Evolutionary conservation across 2,797 vertebrate species (phyloP), one percentile per base, ranked within the genome.

Genomic region (Enoplosus armatus): DNA sequence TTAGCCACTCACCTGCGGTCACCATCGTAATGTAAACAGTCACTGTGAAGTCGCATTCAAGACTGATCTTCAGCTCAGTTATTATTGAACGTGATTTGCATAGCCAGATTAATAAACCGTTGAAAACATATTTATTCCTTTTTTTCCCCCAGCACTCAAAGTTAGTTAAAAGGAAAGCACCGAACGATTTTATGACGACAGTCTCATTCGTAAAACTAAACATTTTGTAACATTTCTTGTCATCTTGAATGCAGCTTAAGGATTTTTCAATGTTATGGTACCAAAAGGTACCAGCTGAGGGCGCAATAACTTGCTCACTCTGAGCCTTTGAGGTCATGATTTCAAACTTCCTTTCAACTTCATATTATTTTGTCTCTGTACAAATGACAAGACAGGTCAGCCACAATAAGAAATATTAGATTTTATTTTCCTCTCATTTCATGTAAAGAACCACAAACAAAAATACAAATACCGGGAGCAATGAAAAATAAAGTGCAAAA

Each of bases 401-500:
- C 8, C 68, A 72, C 8, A 51, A 33, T 66, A 80, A 84, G 15
- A 90, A 92, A 92, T 70, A 53, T 77, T 47, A 26, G 0, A 41
- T 75, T 90, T 88, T 77, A 85, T 86, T 91, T 85, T 68, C 20
- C 80, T 75, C 2, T 69, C 43, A 83, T 81, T 80, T 83, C 12
- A 87, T 80, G 83, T 59, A 68, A 83, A 83, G 50, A 84, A 61
- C 65, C 64, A 89, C 50, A 85, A 58, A 87, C 61, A 79, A n/a
- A n/a, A n/a, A 60, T 76, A 82, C 65, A 91, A 88, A 86, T 64
- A 80, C 48, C 82, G 18, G 31, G 54, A 90, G 29, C 33, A 77
- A 80, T 10, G 6, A 33, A 80, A n/a, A 82, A 88, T 94, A 94
- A 94, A 94, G 94, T 94, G 94, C 94, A 92, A 90, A 88, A 88